Percentiles rank a stretch among this genome's conserved stretches.
These are phyloP conservation scores for Cebus imitator DNA, from an alignment of 2,113 vertebrate species.

Conservation along the genomic window DNA sequence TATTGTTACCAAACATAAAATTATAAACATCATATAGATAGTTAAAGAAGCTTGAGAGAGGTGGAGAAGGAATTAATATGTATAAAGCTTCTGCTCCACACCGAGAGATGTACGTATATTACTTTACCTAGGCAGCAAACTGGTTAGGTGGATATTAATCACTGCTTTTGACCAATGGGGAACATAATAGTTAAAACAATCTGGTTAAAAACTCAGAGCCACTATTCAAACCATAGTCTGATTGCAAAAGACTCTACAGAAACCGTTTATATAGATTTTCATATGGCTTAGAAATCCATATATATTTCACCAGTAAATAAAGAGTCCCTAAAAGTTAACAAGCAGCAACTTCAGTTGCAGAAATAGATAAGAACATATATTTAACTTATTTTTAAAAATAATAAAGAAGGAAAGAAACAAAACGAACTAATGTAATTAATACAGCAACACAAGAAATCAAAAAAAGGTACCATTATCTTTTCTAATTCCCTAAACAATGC, in stretches of 20 bases:
- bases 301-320: not conserved
- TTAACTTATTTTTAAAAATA: constrained; percentile 6
- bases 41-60: not conserved
- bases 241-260: not conserved
- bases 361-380: not conserved
- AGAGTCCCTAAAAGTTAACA: not conserved
- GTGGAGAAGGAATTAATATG: not conserved
- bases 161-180: not conserved
- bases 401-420: constrained; percentile 45
- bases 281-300: not conserved
- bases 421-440: constrained; percentile 76
- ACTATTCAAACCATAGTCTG: not conserved
- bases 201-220: not conserved
- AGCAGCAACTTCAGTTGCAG: not conserved
- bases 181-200: not conserved
- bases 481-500: constrained; percentile 41
- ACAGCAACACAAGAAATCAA: constrained; percentile 59
- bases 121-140: not conserved
- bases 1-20: not conserved
- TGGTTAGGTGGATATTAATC: not conserved
- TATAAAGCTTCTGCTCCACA: not conserved
- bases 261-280: not conserved
- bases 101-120: not conserved
- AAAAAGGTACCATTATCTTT: constrained; percentile 30
- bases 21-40: not conserved